Percentiles rank a stretch among this genome's conserved stretches.
Conservation (phyloP, 2,888 invertebrate genomes). For the Eupithecia exiguata region DNA sequence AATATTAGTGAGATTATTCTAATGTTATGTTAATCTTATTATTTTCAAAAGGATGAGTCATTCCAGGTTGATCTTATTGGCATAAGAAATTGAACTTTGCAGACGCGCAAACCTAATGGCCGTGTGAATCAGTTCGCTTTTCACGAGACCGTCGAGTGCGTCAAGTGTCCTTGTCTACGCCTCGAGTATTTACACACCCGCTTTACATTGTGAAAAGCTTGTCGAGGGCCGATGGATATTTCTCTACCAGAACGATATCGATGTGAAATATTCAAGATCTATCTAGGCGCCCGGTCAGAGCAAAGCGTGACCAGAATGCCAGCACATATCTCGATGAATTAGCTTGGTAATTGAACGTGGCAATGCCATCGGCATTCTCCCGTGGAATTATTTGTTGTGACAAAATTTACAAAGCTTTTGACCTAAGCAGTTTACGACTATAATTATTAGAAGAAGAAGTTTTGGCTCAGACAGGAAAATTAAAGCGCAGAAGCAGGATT, state of each 20-base stretch:
- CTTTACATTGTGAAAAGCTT: slow-evolving; percentile 50
- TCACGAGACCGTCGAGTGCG: slow-evolving; percentile 49
- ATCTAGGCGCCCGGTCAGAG: slow-evolving; percentile 23
- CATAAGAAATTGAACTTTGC: slow-evolving; percentile 4
- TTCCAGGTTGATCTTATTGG: background rate
- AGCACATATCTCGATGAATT: slow-evolving; percentile 27
- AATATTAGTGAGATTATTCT: too few relatives aligned
- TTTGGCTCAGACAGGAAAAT: background rate
- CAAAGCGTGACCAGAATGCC: slow-evolving; percentile 26
- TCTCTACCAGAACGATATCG: slow-evolving; percentile 7
- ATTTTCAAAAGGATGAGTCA: slow-evolving; percentile 7
- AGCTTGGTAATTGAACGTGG: slow-evolving; percentile 22
- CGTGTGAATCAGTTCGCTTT: slow-evolving; percentile 57
- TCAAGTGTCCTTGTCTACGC: slow-evolving; percentile 50
- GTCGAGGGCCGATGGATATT: slow-evolving; percentile 32
- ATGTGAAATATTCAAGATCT: slow-evolving; percentile 19
- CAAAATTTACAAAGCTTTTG: background rate
- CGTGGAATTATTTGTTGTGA: slow-evolving; percentile 17
- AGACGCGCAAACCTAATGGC: background rate
- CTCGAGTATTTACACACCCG: slow-evolving; percentile 53
- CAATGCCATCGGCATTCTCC: slow-evolving; percentile 30
- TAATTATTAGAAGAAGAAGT: too few relatives aligned
- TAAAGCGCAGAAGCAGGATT: background rate
- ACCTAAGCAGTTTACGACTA: background rate
- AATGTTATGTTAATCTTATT: slow-evolving; percentile 3